Evolutionary conservation across 2,888 invertebrate species (phyloP).

Genomic region (Polydrusus tereticollis): DNA sequence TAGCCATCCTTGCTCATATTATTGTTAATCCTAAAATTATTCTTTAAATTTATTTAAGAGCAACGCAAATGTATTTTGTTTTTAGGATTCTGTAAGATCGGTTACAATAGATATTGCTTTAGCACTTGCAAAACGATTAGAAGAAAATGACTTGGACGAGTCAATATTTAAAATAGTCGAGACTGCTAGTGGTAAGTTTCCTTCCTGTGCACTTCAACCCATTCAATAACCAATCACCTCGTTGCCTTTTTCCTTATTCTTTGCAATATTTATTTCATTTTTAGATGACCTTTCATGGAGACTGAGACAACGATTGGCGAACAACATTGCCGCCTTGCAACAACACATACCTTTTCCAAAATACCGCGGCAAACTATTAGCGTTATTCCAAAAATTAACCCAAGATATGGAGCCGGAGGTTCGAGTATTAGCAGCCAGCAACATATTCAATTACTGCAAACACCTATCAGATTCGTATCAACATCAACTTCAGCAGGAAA

Average conservation of each 20-base stretch:
- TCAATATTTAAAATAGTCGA: conserved; percentile 57
- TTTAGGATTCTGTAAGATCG: conserved; percentile 60
- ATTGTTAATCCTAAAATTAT: too few relatives aligned
- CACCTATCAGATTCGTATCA: conserved; percentile 56
- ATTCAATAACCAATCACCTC: not conserved
- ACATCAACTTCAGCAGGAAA: conserved; percentile 44
- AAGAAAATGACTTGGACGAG: conserved; percentile 58
- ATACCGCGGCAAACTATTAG: conserved; percentile 56
- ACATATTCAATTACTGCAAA: conserved; percentile 57
- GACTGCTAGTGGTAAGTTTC: conserved; percentile 54
- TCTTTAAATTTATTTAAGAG: not conserved
- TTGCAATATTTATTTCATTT: conserved; percentile 34
- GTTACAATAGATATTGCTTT: conserved; percentile 55
- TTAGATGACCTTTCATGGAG: conserved; percentile 61
- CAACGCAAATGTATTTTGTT: conserved; percentile 5
- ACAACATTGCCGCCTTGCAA: conserved; percentile 57
- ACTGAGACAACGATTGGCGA: conserved; percentile 59
- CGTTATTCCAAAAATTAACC: conserved; percentile 58
- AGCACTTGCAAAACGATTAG: conserved; percentile 56
- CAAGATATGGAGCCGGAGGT: conserved; percentile 60
- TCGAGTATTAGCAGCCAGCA: conserved; percentile 56
- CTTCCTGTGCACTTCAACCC: not conserved
- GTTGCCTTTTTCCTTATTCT: not conserved
- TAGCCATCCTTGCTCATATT: too few relatives aligned
- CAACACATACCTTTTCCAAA: conserved; percentile 53